A percentile compares a stretch with the other conserved stretches of the same genome.
phyloP scores from a whole-genome alignment of 2,888 invertebrate species.

The Macropis europaea region DNA sequence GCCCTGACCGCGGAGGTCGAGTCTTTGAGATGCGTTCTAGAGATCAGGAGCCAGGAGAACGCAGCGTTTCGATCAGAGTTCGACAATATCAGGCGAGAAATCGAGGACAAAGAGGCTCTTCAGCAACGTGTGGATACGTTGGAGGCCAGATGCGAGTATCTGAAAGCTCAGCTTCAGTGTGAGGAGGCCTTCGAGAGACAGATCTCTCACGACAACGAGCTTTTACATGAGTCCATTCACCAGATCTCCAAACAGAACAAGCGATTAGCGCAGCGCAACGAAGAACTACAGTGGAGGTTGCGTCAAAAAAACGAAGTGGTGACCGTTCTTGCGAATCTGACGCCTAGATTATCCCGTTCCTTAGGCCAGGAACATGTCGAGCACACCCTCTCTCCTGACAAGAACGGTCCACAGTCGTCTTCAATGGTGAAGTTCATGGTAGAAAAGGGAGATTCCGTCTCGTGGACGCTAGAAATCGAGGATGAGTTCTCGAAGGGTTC shows the following conservation, averaged over 20 bases:
- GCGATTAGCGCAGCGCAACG: conserved; percentile 90
- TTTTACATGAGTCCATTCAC: conserved; percentile 87
- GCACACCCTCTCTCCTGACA: conserved; percentile 72
- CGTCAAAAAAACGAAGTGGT: conserved; percentile 90
- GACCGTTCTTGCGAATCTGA: conserved; percentile 74
- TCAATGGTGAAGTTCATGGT: conserved; percentile 92
- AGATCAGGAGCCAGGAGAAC: conserved; percentile 92
- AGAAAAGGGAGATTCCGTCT: conserved; percentile 92
- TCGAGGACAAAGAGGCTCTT: conserved; percentile 87
- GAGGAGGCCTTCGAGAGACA: conserved; percentile 88
- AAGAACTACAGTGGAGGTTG: conserved; percentile 93
- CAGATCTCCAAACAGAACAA: conserved; percentile 90
- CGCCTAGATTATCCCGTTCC: conserved; percentile 71
- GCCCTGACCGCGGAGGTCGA: conserved; percentile 87
- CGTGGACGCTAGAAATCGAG: conserved; percentile 92
- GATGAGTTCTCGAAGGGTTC: conserved; percentile 64
- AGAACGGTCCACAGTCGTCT: conserved; percentile 83
- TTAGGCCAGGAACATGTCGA: conserved; percentile 71
- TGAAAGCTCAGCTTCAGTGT: conserved; percentile 87
- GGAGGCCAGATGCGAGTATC: conserved; percentile 92
- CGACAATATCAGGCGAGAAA: conserved; percentile 86
- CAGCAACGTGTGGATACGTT: conserved; percentile 88
- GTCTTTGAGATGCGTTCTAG: conserved; percentile 92
- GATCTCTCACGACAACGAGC: conserved; percentile 86
- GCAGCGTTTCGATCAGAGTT: conserved; percentile 87